phyloP scores from a whole-genome alignment of 2,797 vertebrate species.

The Kryptopterus vitreolus region DNA sequence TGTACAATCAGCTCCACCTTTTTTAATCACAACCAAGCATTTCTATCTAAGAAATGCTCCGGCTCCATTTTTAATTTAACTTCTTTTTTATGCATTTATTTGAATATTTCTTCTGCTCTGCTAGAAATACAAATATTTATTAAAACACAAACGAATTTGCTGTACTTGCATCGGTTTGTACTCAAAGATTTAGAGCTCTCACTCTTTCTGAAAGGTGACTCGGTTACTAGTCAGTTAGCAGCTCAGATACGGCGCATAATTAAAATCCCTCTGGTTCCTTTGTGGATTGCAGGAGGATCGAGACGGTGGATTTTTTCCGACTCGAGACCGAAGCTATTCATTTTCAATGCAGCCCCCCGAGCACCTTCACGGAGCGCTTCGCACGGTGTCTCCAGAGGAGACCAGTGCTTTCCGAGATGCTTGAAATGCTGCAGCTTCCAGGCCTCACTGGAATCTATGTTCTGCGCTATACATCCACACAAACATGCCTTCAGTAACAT shows the following conservation, averaged over 20 bases:
- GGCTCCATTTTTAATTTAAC: slow-evolving; percentile 36
- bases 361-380: slow-evolving; percentile 51
- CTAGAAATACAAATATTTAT: slow-evolving; percentile 57
- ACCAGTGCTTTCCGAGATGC: slow-evolving; percentile 51
- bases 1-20: slow-evolving; percentile 42
- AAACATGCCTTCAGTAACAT: slow-evolving; percentile 40
- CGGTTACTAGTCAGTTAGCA: slow-evolving; percentile 49
- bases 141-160: slow-evolving; percentile 41
- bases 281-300: slow-evolving; percentile 45
- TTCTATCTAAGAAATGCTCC: slow-evolving; percentile 16
- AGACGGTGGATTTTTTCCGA: slow-evolving; percentile 51
- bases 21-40: slow-evolving; percentile 30
- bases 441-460: slow-evolving; percentile 29
- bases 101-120: not conserved
- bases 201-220: slow-evolving; percentile 52
- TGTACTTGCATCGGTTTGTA: slow-evolving; percentile 59
- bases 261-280: slow-evolving; percentile 53
- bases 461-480: slow-evolving; percentile 36
- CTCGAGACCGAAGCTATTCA: slow-evolving; percentile 45
- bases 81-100: slow-evolving; percentile 44
- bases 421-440: slow-evolving; percentile 34
- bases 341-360: slow-evolving; percentile 56
- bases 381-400: slow-evolving; percentile 55
- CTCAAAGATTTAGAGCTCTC: slow-evolving; percentile 45
- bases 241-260: slow-evolving; percentile 58